A percentile compares a stretch with the other conserved stretches of the same genome.
phyloP scores from a whole-genome alignment of 2,113 vertebrate genomes.

The Myxocyprinus asiaticus region DNA sequence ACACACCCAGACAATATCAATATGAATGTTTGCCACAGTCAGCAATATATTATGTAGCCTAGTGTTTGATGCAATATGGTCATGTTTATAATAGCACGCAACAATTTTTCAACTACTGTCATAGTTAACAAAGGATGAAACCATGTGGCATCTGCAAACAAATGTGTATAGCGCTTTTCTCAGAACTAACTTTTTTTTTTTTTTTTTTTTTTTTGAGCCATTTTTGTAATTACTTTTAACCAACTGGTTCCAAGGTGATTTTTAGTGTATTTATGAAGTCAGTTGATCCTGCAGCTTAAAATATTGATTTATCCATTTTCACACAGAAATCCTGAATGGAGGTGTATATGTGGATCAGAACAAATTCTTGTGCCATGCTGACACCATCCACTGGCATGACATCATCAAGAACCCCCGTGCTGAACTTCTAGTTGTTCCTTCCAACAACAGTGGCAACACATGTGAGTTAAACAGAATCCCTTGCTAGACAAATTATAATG shows the following conservation, averaged over 20 bases:
- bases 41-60: not conserved
- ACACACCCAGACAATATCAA: not conserved
- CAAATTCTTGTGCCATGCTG: constrained; percentile 92
- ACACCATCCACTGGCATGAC: constrained; percentile 96
- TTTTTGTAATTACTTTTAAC: no score
- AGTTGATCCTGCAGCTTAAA: not conserved
- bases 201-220: no score
- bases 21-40: not conserved
- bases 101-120: no score
- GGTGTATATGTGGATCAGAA: constrained; percentile 96
- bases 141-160: no score
- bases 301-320: constrained; percentile 20
- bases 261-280: no score
- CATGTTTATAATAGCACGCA: not conserved
- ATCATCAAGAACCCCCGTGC: constrained; percentile 91
- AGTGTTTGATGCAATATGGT: not conserved
- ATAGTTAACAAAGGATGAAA: no score
- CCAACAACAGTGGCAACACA: constrained; percentile 89
- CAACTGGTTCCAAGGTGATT: no score
- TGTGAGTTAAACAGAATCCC: constrained; percentile 79
- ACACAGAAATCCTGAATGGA: constrained; percentile 91
- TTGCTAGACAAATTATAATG: not conserved
- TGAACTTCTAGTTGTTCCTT: constrained; percentile 91
- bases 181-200: no score
- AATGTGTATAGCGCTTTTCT: no score